Evolutionary conservation across 2,888 invertebrate genomes (phyloP).

Genomic region (Acanthosepion pharaonis): DNA sequence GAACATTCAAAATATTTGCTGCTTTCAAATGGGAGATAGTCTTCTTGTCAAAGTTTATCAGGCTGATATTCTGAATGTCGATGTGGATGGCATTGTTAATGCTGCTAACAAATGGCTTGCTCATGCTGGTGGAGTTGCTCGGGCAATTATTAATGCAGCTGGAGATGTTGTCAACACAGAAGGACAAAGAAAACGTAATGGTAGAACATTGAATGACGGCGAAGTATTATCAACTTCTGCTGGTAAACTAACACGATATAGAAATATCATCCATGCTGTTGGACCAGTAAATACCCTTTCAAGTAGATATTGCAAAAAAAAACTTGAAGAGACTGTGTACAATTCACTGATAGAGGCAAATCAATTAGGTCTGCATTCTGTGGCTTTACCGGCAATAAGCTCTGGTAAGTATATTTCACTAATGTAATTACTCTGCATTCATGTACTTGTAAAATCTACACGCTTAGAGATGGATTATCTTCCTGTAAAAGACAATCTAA

Average conservation of each 20-base stretch:
- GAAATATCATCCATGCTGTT: constrained; percentile 35
- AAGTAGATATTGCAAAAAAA: neutral
- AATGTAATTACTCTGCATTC: too few relatives aligned
- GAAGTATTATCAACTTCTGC: constrained; percentile 34
- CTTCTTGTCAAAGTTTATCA: neutral
- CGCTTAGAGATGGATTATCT: too few relatives aligned
- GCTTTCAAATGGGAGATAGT: neutral
- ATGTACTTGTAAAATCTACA: too few relatives aligned
- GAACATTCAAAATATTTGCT: neutral
- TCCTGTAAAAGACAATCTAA: too few relatives aligned
- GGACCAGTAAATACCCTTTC: neutral
- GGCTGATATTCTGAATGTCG: neutral
- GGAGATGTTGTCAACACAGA: neutral
- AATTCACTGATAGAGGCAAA: neutral
- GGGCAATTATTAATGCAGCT: neutral
- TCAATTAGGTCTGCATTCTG: neutral
- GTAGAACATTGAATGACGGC: neutral
- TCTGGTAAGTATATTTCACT: neutral
- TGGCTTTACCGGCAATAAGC: neutral
- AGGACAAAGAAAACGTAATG: neutral
- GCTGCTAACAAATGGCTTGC: neutral
- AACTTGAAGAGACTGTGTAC: neutral
- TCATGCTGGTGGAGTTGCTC: neutral
- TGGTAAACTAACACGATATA: neutral
- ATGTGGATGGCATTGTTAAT: constrained; percentile 37